Evolutionary conservation across 2,113 vertebrate species (phyloP), one percentile per base, ranked within the genome.

Genomic region (Chelonoidis abingdonii): DNA sequence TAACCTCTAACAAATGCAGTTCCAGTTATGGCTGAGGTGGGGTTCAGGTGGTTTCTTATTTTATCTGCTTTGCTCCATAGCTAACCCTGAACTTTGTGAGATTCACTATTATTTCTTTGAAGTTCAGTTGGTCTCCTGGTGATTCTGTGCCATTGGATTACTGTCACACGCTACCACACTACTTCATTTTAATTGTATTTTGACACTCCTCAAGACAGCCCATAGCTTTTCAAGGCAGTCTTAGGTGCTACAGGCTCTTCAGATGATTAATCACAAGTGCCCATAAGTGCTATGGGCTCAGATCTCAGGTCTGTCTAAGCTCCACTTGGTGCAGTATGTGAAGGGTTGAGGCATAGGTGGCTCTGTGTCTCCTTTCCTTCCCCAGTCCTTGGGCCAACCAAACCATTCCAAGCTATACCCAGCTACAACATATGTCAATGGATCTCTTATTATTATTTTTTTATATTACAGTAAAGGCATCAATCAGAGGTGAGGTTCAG

Each of bases 301-400:
- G n/a, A n/a, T 75, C 4, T 88, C 76, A 75, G 38, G 31, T 90
- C 31, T 94, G 10, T 75, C 38, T 80, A 0, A 80, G 83, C 10
- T 65, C 56, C 13, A 13, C 27, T 27, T 24, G 2, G 31, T 1
- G 0, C 17, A 47, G 38, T 2, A 2, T 38, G 2, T 80, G 62
- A 94, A 56, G 38, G n/a, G 10, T 88, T 35, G 49, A 31, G 54
- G 78, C 6, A 47, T 35, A 80, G 8, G 41, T 25, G 44, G 6
- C 8, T 27, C 16, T 69, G 5, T n/a, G 16, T 17, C 35, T 19
- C 35, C 35, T 69, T 16, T n/a, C 35, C 21, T 44, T 75, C 38
- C 22, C 22, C 21, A 41, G 9, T 75, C 21, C 22, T 44, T 24
- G 21, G 72, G 10, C 38, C 72, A 75, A 21, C 22, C 10, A 25